Evolutionary conservation across 2,113 vertebrate species (phyloP).

Genomic region (Rafetus swinhoei): DNA sequence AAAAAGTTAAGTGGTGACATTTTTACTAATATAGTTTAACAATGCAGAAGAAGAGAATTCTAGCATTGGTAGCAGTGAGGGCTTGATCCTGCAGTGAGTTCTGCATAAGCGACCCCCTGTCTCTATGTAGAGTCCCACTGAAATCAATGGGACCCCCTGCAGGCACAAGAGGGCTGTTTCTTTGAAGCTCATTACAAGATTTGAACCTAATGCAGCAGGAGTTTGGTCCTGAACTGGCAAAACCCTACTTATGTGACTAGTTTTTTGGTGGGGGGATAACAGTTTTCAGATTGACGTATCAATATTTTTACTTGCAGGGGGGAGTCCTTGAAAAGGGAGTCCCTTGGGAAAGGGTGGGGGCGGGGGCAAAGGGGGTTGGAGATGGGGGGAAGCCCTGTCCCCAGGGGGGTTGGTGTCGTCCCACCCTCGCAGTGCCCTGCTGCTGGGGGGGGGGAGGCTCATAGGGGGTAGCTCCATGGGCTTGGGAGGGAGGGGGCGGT

Average conservation of each 20-base stretch:
- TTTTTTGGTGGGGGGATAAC: fast-evolving
- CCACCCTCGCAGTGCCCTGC: no score
- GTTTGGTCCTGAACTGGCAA: background rate
- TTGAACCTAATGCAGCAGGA: background rate
- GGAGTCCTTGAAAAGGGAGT: no score
- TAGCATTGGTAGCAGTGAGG: background rate
- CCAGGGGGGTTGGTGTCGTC: no score
- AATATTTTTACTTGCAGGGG: background rate
- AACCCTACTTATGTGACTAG: fast-evolving
- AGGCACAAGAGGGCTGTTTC: background rate
- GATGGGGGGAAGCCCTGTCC: no score
- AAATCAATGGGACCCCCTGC: background rate
- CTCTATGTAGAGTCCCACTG: background rate
- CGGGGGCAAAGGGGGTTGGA: no score
- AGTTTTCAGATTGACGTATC: background rate
- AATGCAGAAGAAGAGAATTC: background rate
- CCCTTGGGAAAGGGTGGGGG: no score
- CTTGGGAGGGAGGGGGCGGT: no score
- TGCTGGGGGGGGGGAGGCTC: no score
- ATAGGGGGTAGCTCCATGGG: no score
- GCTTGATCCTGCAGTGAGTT: background rate
- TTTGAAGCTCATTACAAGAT: background rate
- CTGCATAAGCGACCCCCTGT: background rate
- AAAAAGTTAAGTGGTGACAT: background rate
- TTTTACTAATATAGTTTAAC: background rate